Evolutionary conservation across 2,797 vertebrate genomes (phyloP).

Genomic region (Macropus fuliginosus): DNA sequence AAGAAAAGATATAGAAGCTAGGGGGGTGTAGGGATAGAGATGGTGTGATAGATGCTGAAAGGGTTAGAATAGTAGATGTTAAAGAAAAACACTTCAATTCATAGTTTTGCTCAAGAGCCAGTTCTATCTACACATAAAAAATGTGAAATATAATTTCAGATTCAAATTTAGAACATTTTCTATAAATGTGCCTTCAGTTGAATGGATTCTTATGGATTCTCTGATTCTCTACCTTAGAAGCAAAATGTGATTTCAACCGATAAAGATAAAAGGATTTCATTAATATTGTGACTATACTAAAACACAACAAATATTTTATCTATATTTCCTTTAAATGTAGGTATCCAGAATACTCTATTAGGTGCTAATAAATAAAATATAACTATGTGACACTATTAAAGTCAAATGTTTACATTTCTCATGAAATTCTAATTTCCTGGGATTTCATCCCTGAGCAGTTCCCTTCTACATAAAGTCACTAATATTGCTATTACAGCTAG

Average conservation of each 20-base stretch:
- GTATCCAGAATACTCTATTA: not conserved
- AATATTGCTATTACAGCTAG: not conserved
- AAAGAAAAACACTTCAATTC: not conserved
- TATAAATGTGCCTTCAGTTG: not conserved
- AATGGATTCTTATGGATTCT: not conserved
- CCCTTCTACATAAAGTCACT: conserved; percentile 45
- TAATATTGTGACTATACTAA: not conserved
- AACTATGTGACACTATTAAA: conserved; percentile 61
- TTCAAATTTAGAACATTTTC: not conserved
- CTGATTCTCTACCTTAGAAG: not conserved
- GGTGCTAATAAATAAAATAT: conserved; percentile 69
- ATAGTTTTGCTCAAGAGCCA: not conserved
- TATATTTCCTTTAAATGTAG: not conserved
- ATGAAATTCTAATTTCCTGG: conserved; percentile 71
- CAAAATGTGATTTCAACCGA: not conserved
- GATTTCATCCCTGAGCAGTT: conserved; percentile 65
- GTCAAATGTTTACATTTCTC: conserved; percentile 76
- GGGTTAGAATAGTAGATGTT: not conserved
- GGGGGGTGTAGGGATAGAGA: not conserved
- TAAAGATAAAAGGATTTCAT: not conserved
- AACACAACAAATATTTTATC: not conserved
- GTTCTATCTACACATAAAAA: not conserved
- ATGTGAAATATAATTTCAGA: not conserved
- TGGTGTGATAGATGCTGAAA: not conserved
- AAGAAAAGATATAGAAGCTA: not conserved